These are phyloP conservation scores for Eupithecia centaureata DNA, from an alignment of 2,888 invertebrate genomes.

Conservation along the genomic window DNA sequence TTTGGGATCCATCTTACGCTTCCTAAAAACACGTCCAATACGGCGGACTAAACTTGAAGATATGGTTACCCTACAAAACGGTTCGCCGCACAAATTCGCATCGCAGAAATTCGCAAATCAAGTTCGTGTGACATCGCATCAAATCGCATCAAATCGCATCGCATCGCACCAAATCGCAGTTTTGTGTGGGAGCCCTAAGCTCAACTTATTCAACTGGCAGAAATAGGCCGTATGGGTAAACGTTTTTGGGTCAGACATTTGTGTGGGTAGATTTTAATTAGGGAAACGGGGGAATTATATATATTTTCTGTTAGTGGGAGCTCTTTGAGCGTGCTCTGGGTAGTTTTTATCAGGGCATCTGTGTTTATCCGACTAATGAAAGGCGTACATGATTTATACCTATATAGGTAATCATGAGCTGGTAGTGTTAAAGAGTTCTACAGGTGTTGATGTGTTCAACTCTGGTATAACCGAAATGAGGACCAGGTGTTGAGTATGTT, in stretches of 20 bases:
- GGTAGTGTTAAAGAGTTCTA: background rate
- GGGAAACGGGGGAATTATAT: constrained; percentile 14
- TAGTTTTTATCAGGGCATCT: background rate
- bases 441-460: background rate
- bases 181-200: too few relatives aligned
- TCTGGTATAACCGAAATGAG: background rate
- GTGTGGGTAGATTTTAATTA: constrained; percentile 31
- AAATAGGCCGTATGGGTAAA: constrained; percentile 25
- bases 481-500: background rate
- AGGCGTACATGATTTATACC: background rate
- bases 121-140: too few relatives aligned
- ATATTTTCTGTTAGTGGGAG: constrained; percentile 6
- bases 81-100: too few relatives aligned
- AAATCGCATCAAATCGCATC: too few relatives aligned
- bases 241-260: constrained; percentile 34
- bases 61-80: too few relatives aligned
- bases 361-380: background rate
- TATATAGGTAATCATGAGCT: background rate
- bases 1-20: too few relatives aligned
- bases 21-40: too few relatives aligned
- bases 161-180: too few relatives aligned
- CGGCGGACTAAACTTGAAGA: too few relatives aligned
- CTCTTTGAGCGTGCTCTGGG: background rate
- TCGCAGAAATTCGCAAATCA: too few relatives aligned
- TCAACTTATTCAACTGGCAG: constrained; percentile 18